phyloP scores from a whole-genome alignment of 2,113 vertebrate species.

The Girardinichthys multiradiatus region DNA sequence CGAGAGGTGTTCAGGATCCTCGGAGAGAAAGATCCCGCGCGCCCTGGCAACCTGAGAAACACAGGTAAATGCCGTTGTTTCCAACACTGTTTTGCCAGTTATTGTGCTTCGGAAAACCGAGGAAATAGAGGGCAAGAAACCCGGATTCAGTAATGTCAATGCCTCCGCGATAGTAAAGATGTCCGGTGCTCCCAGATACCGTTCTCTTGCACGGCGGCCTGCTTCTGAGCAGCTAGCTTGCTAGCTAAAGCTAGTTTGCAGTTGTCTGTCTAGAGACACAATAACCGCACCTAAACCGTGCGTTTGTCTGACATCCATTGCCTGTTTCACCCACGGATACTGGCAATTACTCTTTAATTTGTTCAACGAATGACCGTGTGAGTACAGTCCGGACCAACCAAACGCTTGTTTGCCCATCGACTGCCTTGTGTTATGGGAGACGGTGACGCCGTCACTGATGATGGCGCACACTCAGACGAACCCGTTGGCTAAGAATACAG shows the following conservation, averaged over 20 bases:
- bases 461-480: conserved; percentile 76
- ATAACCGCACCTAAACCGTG: conserved; percentile 60
- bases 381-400: conserved; percentile 37
- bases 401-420: conserved; percentile 67
- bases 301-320: conserved; percentile 34
- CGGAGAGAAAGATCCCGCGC: conserved; percentile 85
- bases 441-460: conserved; percentile 75
- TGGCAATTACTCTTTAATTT: conserved; percentile 16
- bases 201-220: conserved; percentile 72
- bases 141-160: conserved; percentile 27
- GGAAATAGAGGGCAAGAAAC: conserved; percentile 24
- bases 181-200: conserved; percentile 70
- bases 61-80: conserved; percentile 77
- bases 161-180: conserved; percentile 52
- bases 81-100: conserved; percentile 40
- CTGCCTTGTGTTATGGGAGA: conserved; percentile 75
- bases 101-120: conserved; percentile 42
- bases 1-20: conserved; percentile 85
- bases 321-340: conserved; percentile 18
- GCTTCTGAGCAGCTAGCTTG: conserved; percentile 67
- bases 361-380: conserved; percentile 10
- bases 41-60: conserved; percentile 80
- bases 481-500: conserved; percentile 57
- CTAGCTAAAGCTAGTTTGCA: conserved; percentile 73
- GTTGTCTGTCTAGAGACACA: conserved; percentile 73